Base-by-base conservation (phyloP, 2,113 vertebrate genomes). In the Nothoprocta pentlandii region DNA sequence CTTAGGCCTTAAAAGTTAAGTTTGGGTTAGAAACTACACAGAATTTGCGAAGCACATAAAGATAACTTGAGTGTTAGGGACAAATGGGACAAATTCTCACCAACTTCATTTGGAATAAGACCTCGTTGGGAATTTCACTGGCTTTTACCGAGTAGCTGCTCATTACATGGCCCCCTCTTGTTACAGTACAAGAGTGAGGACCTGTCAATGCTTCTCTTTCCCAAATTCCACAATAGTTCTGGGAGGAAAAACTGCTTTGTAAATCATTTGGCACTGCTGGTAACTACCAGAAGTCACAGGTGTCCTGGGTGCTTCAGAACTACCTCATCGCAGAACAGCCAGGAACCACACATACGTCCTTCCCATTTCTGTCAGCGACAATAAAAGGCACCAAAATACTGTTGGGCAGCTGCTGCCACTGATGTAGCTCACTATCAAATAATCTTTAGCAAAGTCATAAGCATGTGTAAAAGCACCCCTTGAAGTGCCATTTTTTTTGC, bases 361-460 rank as follows among this genome's bases (percentile, higher is more conserved):
- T 76, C 71, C 42, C 34, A 64, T 11, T 56, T 42, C 14, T 68
- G 22, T 36, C 74, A 76, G 47, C 8, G 4, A 61, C 9, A 46
- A 61, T 73, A 85, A 91, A 91, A 95, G 44, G 36, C 41, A 80
- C 44, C 51, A 12, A 80, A 47, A 34, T 63, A 26, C 30, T 85
- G 17, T 4, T 58, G 21, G 41, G 64, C 6, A 6, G 51, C 51
- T 83, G 61, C 22, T 96, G 77, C 56, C 64, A 81, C 42, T 44
- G 77, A 51, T 42, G 46, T 13, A 76, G 64, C 42, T 79, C 83
- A 34, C 10, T 32, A 86, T 28, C 80, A 58, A 75, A 39, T 51
- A 53, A 90, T 51, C 67, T 76, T 88, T 87, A 66, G 62, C 80
- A 95, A 84, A 95, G 80, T 26, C 74, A 90, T 34, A 75, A 61